Percentiles rank a stretch among this genome's conserved stretches.
phyloP scores from a whole-genome alignment of 2,113 vertebrate genomes.

The Cranoglanis bouderius region DNA sequence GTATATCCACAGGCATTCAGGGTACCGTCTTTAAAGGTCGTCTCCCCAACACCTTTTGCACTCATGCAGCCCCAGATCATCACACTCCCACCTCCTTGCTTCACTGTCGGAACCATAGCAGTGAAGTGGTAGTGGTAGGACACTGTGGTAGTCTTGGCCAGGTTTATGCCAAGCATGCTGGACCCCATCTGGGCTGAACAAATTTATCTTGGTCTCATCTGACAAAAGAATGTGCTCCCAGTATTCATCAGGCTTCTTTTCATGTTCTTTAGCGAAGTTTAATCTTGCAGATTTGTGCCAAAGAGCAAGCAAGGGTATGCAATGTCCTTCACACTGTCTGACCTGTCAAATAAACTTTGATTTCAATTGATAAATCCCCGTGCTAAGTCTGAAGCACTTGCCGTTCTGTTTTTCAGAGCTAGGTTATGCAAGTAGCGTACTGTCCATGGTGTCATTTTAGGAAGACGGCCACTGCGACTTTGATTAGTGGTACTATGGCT shows the following conservation, averaged over 20 bases:
- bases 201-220: background rate
- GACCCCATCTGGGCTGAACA: background rate
- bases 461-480: background rate
- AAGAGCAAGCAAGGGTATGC: background rate
- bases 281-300: background rate
- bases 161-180: background rate
- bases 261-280: background rate
- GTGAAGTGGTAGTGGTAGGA: too few relatives aligned
- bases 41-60: background rate
- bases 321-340: background rate
- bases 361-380: background rate
- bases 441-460: background rate
- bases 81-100: background rate
- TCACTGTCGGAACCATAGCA: background rate
- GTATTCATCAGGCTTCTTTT: background rate
- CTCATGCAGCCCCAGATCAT: background rate
- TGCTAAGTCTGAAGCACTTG: background rate
- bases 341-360: background rate
- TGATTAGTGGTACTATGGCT: background rate
- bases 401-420: background rate
- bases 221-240: background rate
- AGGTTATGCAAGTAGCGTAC: background rate
- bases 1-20: background rate
- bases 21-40: constrained; percentile 2
- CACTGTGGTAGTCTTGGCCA: background rate